Percentiles rank a stretch among this genome's conserved stretches.
Conservation (phyloP, 2,888 invertebrate species). For the Embidobia sp. region DNA sequence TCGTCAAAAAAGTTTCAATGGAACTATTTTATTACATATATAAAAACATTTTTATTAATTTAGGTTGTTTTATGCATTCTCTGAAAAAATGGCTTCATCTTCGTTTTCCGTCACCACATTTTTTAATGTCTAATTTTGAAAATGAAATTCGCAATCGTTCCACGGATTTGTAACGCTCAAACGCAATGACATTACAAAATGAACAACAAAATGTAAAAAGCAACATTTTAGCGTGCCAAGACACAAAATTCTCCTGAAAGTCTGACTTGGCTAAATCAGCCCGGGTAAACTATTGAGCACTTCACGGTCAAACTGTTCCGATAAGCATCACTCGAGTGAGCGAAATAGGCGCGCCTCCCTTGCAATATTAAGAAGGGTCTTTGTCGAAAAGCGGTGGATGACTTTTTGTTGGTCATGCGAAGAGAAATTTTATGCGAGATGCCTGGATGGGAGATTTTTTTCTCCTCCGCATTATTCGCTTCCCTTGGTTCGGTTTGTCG, state of each 20-base stretch:
- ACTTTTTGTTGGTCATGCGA: slow-evolving; percentile 16
- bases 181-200: not conserved
- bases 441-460: slow-evolving; percentile 1
- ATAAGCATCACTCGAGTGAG: slow-evolving; percentile 26
- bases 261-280: slow-evolving; percentile 17
- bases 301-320: slow-evolving; percentile 28
- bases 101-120: too few relatives aligned
- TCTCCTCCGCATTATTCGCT: not conserved
- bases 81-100: too few relatives aligned
- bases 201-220: too few relatives aligned
- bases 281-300: slow-evolving; percentile 23
- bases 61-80: too few relatives aligned
- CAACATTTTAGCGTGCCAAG: not conserved
- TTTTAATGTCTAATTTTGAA: too few relatives aligned
- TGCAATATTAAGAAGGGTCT: slow-evolving; percentile 27
- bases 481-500: not conserved
- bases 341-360: slow-evolving; percentile 20
- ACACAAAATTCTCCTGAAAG: not conserved
- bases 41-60: too few relatives aligned
- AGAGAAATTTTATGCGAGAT: slow-evolving; percentile 18
- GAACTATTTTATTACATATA: too few relatives aligned
- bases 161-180: not conserved
- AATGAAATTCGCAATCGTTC: too few relatives aligned
- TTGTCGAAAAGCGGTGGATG: not conserved
- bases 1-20: too few relatives aligned